phyloP scores from a whole-genome alignment of 2,113 vertebrate species.

The Toxotes jaculatrix region DNA sequence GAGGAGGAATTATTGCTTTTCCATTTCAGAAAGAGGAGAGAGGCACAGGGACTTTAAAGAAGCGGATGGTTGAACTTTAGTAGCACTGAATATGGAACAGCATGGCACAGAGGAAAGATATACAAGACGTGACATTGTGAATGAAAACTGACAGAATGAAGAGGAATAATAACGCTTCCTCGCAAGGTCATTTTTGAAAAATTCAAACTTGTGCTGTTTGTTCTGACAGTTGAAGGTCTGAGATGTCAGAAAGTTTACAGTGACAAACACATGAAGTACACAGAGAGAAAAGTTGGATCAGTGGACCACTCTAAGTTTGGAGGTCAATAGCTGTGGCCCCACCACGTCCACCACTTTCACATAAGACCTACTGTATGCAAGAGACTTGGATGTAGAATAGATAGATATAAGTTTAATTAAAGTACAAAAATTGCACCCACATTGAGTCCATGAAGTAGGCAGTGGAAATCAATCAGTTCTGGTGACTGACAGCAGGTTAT shows the following conservation, averaged over 20 bases:
- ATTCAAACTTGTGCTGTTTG: neutral
- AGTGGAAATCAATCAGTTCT: neutral
- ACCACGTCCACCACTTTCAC: neutral
- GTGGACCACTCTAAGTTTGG: neutral
- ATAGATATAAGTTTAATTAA: neutral
- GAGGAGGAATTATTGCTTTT: conserved; percentile 57
- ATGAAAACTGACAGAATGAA: conserved; percentile 19
- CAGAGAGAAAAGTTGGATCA: neutral
- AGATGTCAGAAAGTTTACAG: conserved; percentile 16
- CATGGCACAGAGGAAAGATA: conserved; percentile 8
- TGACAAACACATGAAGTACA: neutral
- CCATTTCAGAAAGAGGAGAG: conserved; percentile 28
- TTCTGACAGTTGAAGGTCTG: conserved; percentile 18
- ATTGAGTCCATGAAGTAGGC: neutral
- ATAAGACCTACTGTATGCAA: neutral
- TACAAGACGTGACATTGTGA: conserved; percentile 24
- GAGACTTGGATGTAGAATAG: neutral
- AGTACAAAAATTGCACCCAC: neutral
- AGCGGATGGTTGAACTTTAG: conserved; percentile 49
- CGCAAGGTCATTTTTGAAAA: neutral
- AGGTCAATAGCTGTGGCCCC: neutral
- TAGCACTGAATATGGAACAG: conserved; percentile 36
- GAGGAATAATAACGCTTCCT: neutral
- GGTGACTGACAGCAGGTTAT: neutral
- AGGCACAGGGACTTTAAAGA: conserved; percentile 32